A percentile compares a stretch with the other conserved stretches of the same genome.
phyloP scores from a whole-genome alignment of 2,888 invertebrate genomes.

The Cancer borealis region DNA sequence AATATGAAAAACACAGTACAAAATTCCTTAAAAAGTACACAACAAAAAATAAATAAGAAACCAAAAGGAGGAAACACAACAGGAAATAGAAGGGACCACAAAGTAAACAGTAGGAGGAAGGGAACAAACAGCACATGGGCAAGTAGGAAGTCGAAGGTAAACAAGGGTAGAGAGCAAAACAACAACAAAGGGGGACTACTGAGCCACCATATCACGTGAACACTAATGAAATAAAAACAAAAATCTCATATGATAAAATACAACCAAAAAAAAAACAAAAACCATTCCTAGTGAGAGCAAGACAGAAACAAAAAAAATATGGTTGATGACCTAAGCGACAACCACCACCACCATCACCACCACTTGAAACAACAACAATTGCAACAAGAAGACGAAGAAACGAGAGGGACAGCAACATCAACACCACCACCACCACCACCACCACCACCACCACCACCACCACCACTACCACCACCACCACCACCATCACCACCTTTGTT shows the following conservation, averaged over 20 bases:
- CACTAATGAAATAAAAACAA: not conserved
- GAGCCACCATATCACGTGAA: not conserved
- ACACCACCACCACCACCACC: not conserved
- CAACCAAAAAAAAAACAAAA: not conserved
- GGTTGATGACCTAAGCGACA: not conserved
- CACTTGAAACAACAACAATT: constrained; percentile 5
- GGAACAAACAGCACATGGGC: not conserved
- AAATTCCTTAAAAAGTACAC: too few species aligned
- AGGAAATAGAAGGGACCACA: not conserved
- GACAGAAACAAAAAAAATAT: not conserved
- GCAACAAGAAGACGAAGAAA: not conserved
- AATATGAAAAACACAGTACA: not conserved
- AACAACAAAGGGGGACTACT: not conserved
- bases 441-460: not conserved
- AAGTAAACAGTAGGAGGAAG: not conserved
- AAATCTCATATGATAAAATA: not conserved
- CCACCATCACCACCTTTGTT: not conserved
- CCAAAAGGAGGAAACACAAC: not conserved
- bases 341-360: not conserved
- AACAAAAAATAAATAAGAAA: not conserved
- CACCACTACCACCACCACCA: not conserved
- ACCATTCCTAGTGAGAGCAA: not conserved
- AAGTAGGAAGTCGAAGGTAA: not conserved
- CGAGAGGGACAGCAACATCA: not conserved
- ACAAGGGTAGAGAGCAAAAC: constrained; percentile 16